Percentiles rank a stretch among this genome's conserved stretches.
Evolutionary conservation across 2,888 invertebrate genomes (phyloP).

Genomic region (Apoda limacodes): DNA sequence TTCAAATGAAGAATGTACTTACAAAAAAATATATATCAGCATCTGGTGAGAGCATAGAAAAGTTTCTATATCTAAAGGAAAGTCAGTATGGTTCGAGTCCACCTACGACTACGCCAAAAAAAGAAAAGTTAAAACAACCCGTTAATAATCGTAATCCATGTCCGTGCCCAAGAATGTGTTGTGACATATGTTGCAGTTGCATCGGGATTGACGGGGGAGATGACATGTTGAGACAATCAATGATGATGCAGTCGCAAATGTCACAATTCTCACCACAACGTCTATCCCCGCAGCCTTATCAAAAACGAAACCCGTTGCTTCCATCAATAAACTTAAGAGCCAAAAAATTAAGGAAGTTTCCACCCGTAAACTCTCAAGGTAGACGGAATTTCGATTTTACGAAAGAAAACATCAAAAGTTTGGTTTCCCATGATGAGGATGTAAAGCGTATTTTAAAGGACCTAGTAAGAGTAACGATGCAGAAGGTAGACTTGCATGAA

Average conservation of each 20-base stretch:
- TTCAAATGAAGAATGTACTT: conserved; percentile 27
- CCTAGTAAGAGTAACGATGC: conserved; percentile 55
- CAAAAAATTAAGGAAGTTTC: conserved; percentile 18
- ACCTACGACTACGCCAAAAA: background rate
- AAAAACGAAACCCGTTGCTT: conserved; percentile 17
- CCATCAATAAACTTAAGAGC: conserved; percentile 30
- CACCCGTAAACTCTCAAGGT: conserved; percentile 25
- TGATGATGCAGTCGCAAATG: conserved; percentile 14
- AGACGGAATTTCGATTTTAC: conserved; percentile 39
- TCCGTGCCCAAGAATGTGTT: conserved; percentile 47
- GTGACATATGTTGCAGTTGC: conserved; percentile 41
- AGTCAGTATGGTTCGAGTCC: conserved; percentile 32
- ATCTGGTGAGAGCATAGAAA: conserved; percentile 53
- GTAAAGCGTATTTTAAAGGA: conserved; percentile 57
- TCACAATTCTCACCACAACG: conserved; percentile 15
- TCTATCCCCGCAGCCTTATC: conserved; percentile 14
- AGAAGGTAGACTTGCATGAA: conserved; percentile 49
- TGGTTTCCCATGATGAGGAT: conserved; percentile 50
- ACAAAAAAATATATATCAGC: conserved; percentile 29
- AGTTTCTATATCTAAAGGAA: conserved; percentile 51
- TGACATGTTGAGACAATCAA: conserved; percentile 22
- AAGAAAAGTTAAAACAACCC: background rate
- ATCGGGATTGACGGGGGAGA: conserved; percentile 14
- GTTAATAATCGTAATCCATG: conserved; percentile 21
- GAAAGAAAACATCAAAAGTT: conserved; percentile 42